Evolutionary conservation across 1,140 invertebrate species (phyloP), one percentile per base, ranked within the genome.

Genomic region (Trachelipus rathkii): DNA sequence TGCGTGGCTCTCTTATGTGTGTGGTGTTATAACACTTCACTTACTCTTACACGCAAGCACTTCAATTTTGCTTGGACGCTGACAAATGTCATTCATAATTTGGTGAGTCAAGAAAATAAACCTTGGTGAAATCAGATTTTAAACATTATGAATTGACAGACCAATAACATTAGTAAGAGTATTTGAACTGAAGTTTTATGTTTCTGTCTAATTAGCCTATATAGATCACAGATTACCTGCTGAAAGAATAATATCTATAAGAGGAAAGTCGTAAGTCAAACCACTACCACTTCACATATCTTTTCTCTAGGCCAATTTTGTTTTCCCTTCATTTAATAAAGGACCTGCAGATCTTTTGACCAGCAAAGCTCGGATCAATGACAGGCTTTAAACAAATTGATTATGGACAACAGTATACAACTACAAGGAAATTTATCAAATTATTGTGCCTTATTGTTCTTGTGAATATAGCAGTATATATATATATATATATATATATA

Each of bases 351-450:
- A 87, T 89, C 23, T n/a, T 86, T 86, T 73, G 90, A 91, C 82
- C 90, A 91, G 90, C 11, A 85, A 86, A 43, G 85, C 87, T 10
- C 83, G n/a, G 90, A 19, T 85, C 83, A 13, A 85, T 89, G 78
- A 92, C n/a, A n/a, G n/a, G n/a, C n/a, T n/a, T n/a, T n/a, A n/a
- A 92, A 82, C 91, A 92, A 84, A 90, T 92, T 81, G 91, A 92
- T 84, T 87, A 89, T 84, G 91, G 91, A 15, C 86, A 87, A 71
- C 91, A 91, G 83, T 91, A 89, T 83, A 92, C 91, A 7, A 85
- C 87, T 21, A 91, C 90, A 0, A 86, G 90, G 74, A 92, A 91
- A 83, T 92, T 92, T 82, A 84, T 92, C 4, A 89, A n/a, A n/a
- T 88, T n/a, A 86, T 88, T 78, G 86, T 89, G 66, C 90, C 90